Conservation (phyloP, 1,140 invertebrate species). For the Drosophila funebris region DNA sequence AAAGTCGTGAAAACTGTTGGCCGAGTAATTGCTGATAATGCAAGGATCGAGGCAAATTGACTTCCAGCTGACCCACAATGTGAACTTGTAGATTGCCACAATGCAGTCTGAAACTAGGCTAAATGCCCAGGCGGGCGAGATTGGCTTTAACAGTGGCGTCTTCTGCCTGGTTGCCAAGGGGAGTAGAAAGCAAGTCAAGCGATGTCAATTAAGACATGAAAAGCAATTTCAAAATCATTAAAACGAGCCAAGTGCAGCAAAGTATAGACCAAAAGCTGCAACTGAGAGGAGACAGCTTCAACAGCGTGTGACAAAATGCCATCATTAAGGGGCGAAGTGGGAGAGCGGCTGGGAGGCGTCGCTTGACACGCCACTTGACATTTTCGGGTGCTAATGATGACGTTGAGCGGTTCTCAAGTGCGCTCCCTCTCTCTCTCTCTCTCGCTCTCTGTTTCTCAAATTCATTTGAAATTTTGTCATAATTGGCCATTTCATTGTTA, state of each 20-base stretch:
- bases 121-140: slow-evolving; percentile 48
- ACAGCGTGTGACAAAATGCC: slow-evolving; percentile 44
- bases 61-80: slow-evolving; percentile 69
- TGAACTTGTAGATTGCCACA: slow-evolving; percentile 58
- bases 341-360: background rate
- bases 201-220: slow-evolving; percentile 37
- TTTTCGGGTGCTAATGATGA: slow-evolving; percentile 70
- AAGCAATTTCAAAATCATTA: slow-evolving; percentile 39
- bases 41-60: slow-evolving; percentile 66
- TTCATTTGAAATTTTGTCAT: slow-evolving; percentile 76
- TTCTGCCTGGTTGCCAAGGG: too few species aligned
- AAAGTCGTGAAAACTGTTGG: slow-evolving; percentile 72
- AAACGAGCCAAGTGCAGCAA: slow-evolving; percentile 12
- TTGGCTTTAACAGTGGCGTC: slow-evolving; percentile 18
- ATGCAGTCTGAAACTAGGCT: slow-evolving; percentile 55
- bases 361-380: slow-evolving; percentile 43
- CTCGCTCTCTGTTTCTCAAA: slow-evolving; percentile 4
- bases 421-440: background rate
- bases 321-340: slow-evolving; percentile 4
- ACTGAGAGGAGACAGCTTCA: background rate
- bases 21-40: slow-evolving; percentile 71
- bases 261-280: background rate
- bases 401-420: slow-evolving; percentile 61
- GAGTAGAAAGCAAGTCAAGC: background rate
- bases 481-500: slow-evolving; percentile 71